Percentiles rank a stretch among this genome's conserved stretches.
These are phyloP conservation scores for Montifringilla adamsi DNA, from an alignment of 2,113 vertebrate species.

Conservation along the genomic window DNA sequence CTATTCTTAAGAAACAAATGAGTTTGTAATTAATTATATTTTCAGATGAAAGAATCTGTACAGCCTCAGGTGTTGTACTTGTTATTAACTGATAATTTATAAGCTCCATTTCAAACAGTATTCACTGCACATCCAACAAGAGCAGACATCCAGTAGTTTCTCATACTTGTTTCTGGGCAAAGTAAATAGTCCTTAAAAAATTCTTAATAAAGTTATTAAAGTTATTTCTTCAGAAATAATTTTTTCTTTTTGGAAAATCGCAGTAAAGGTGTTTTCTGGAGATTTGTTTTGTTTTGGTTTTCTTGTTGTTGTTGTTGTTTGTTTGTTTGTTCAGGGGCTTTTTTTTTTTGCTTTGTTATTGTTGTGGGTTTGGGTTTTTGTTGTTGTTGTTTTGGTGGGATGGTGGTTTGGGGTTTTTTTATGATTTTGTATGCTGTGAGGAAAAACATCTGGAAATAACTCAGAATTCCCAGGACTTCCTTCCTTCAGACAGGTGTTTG, in stretches of 20 bases:
- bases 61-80: background rate
- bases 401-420: background rate
- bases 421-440: background rate
- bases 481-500: background rate
- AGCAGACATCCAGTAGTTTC: background rate
- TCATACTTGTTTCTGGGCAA: background rate
- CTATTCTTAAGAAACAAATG: background rate
- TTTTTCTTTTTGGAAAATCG: background rate
- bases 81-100: background rate
- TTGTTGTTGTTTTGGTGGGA: background rate
- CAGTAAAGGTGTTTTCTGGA: background rate
- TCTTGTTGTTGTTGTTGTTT: too few species aligned
- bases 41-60: conserved; percentile 3
- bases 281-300: background rate
- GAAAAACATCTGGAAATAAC: background rate
- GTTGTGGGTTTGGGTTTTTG: background rate
- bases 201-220: background rate
- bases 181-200: background rate
- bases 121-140: background rate
- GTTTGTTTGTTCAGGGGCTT: background rate
- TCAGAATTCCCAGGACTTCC: background rate
- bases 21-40: background rate
- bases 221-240: background rate
- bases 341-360: background rate
- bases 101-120: background rate